A percentile compares a stretch with the other conserved stretches of the same genome.
phyloP scores from a whole-genome alignment of 2,113 vertebrate genomes.

The Tiliqua scincoides region DNA sequence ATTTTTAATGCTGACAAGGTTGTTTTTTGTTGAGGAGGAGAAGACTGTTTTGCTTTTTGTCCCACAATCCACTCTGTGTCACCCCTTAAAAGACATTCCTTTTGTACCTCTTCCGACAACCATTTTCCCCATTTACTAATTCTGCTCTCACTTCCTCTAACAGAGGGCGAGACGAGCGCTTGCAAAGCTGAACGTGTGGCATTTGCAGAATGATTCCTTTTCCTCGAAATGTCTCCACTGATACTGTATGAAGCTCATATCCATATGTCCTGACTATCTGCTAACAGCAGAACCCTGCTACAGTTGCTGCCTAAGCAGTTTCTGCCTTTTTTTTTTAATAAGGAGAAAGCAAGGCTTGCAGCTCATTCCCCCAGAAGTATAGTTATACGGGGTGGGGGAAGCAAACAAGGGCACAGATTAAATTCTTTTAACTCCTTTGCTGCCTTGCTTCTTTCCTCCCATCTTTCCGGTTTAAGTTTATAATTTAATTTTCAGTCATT shows the following conservation, averaged over 20 bases:
- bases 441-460: rapidly evolving
- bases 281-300: slow-evolving; percentile 69
- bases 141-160: slow-evolving; percentile 36
- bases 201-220: slow-evolving; percentile 63
- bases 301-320: slow-evolving; percentile 84
- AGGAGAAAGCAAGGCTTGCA: slow-evolving; percentile 63
- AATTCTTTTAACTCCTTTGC: slow-evolving; percentile 66
- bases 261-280: slow-evolving; percentile 62
- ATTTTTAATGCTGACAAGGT: slow-evolving; percentile 2
- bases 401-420: slow-evolving; percentile 58
- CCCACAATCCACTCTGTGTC: background rate
- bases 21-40: background rate
- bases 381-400: too few relatives aligned
- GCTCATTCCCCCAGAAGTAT: slow-evolving; percentile 71
- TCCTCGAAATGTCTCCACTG: slow-evolving; percentile 42
- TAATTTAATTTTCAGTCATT: background rate
- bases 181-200: slow-evolving; percentile 62
- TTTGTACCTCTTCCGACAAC: background rate
- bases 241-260: slow-evolving; percentile 57
- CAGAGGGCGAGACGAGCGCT: slow-evolving; percentile 61
- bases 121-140: background rate
- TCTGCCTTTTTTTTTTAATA: slow-evolving; percentile 78
- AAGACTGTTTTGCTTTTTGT: background rate
- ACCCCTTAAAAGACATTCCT: slow-evolving; percentile 11
- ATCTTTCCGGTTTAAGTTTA: slow-evolving; percentile 11